Evolutionary conservation across 2,888 invertebrate genomes (phyloP).

Genomic region (Rhaphigaster nebulosa): DNA sequence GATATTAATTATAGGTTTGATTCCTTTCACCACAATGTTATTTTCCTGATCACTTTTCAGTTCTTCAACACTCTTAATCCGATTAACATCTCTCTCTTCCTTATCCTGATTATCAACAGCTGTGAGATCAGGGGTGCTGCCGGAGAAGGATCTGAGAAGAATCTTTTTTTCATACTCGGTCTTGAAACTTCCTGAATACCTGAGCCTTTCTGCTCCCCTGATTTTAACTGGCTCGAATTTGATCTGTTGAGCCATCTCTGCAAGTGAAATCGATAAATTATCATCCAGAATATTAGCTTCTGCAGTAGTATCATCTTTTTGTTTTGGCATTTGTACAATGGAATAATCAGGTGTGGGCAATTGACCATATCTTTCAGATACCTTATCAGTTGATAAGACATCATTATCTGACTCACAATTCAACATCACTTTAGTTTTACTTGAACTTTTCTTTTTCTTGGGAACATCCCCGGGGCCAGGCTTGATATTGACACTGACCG

Average conservation of each 20-base stretch:
- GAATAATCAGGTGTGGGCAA: conserved; percentile 58
- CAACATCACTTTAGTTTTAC: conserved; percentile 62
- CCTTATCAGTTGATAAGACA: conserved; percentile 57
- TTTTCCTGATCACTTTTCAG: conserved; percentile 61
- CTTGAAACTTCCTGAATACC: conserved; percentile 66
- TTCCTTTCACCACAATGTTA: conserved; percentile 57
- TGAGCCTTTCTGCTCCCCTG: conserved; percentile 55
- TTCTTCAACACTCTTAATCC: conserved; percentile 63
- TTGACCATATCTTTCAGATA: conserved; percentile 60
- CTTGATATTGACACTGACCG: conserved; percentile 63
- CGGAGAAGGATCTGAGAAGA: conserved; percentile 60
- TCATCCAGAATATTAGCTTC: conserved; percentile 63
- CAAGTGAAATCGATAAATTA: conserved; percentile 65
- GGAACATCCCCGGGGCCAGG: conserved; percentile 55
- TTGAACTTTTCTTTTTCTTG: conserved; percentile 53
- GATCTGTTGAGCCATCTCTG: conserved; percentile 68
- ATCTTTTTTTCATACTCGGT: conserved; percentile 65
- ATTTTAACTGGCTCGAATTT: conserved; percentile 67
- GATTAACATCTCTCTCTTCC: conserved; percentile 57
- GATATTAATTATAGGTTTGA: conserved; percentile 52
- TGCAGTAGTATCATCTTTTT: conserved; percentile 56
- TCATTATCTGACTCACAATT: conserved; percentile 60
- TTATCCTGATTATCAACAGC: conserved; percentile 58
- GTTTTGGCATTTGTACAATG: conserved; percentile 57
- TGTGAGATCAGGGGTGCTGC: conserved; percentile 62